These are phyloP conservation scores for Molanna angustata DNA, from an alignment of 2,888 invertebrate genomes.

Conservation along the genomic window DNA sequence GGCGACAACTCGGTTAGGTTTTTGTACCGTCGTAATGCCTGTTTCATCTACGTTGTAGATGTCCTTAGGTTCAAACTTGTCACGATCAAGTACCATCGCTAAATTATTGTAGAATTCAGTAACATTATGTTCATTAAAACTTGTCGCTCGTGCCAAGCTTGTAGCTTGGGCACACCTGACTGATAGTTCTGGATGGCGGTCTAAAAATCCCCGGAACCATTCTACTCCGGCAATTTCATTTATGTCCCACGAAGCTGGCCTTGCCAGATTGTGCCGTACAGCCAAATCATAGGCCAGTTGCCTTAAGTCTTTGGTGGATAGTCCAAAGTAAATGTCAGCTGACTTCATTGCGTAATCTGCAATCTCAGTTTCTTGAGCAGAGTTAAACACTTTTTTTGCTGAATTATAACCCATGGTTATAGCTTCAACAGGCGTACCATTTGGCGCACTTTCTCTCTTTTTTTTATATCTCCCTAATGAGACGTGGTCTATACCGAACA, in stretches of 20 bases:
- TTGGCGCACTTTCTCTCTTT: too few species aligned
- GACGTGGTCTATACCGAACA: too few species aligned
- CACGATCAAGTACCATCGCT: constrained; percentile 31
- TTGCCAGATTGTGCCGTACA: not conserved
- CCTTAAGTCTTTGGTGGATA: not conserved
- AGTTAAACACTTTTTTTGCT: too few species aligned
- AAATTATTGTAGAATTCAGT: constrained; percentile 2
- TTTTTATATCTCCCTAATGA: too few species aligned
- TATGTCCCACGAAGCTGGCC: not conserved
- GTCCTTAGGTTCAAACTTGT: constrained; percentile 35
- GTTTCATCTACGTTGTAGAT: constrained; percentile 40
- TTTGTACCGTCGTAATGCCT: constrained; percentile 39
- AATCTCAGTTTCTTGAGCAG: constrained; percentile 20
- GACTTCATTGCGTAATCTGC: constrained; percentile 28
- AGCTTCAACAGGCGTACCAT: too few species aligned
- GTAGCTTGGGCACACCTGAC: constrained; percentile 2
- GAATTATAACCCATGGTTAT: too few species aligned
- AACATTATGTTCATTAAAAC: constrained; percentile 2
- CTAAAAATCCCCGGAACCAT: not conserved
- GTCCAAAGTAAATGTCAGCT: not conserved
- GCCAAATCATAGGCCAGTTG: constrained; percentile 5
- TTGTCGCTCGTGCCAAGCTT: constrained; percentile 5
- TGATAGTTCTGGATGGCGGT: not conserved
- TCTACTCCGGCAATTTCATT: not conserved
- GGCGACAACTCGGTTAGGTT: constrained; percentile 38